These are phyloP conservation scores for Chrysoperla carnea DNA, from an alignment of 1,140 invertebrate genomes.

Conservation along the genomic window DNA sequence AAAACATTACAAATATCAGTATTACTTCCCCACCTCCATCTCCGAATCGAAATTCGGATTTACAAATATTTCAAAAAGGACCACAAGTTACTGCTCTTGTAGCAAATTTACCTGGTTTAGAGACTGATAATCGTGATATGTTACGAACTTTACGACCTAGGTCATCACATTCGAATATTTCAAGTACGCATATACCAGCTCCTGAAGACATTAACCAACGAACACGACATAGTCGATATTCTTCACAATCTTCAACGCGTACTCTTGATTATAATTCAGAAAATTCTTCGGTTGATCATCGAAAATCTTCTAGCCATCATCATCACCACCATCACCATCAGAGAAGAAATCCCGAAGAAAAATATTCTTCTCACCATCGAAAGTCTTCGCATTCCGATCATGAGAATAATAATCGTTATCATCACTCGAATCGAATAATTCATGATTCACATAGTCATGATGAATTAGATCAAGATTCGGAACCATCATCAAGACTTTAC, in stretches of 20 bases:
- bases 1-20: slow-evolving; percentile 38
- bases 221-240: slow-evolving; percentile 14
- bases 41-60: slow-evolving; percentile 20
- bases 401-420: slow-evolving; percentile 6
- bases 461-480: slow-evolving; percentile 11
- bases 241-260: slow-evolving; percentile 17
- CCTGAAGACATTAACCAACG: slow-evolving; percentile 14
- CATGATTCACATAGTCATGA: slow-evolving; percentile 14
- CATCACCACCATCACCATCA: slow-evolving; percentile 6
- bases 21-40: slow-evolving; percentile 25
- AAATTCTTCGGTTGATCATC: slow-evolving; percentile 27
- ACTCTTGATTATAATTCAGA: slow-evolving; percentile 32
- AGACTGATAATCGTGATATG: slow-evolving; percentile 22
- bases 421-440: not conserved
- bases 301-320: slow-evolving; percentile 1
- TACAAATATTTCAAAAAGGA: slow-evolving; percentile 44
- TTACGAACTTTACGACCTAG: slow-evolving; percentile 28
- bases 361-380: slow-evolving; percentile 7
- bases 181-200: slow-evolving; percentile 21
- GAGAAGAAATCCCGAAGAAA: slow-evolving; percentile 9
- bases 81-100: slow-evolving; percentile 33
- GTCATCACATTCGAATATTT: slow-evolving; percentile 32
- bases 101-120: slow-evolving; percentile 36
- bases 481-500: slow-evolving; percentile 12
- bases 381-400: slow-evolving; percentile 10